Conservation (phyloP, 2,797 vertebrate genomes). For the Cercopithecus diana region DNA sequence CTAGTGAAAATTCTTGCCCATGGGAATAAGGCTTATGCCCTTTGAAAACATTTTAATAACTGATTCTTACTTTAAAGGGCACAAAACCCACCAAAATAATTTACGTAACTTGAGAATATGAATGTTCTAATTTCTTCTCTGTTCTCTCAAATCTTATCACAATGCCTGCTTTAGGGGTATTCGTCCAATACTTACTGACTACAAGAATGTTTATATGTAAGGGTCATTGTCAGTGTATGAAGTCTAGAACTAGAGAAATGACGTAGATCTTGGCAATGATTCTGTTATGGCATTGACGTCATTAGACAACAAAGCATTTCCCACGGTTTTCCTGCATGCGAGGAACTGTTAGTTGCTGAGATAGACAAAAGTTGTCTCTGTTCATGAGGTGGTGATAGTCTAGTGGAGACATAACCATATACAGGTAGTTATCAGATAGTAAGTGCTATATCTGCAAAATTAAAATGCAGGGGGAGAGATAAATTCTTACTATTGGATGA, state of each 20-base stretch:
- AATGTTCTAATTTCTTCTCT: neutral
- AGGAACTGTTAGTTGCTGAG: neutral
- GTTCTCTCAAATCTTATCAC: neutral
- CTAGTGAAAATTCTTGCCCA: constrained; percentile 31
- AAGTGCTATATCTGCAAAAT: neutral
- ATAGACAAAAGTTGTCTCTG: neutral
- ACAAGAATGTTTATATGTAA: neutral
- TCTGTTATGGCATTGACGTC: neutral
- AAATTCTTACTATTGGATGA: neutral
- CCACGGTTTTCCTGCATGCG: neutral
- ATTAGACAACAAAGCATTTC: neutral
- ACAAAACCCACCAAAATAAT: neutral
- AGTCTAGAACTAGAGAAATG: constrained; percentile 14
- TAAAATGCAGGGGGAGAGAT: neutral
- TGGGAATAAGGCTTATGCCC: neutral
- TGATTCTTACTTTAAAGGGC: constrained; percentile 16
- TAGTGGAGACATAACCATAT: neutral
- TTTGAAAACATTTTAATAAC: constrained; percentile 44
- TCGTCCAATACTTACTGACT: neutral
- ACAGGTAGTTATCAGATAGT: neutral
- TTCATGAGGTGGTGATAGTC: neutral
- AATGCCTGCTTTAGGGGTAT: neutral
- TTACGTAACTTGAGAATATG: neutral
- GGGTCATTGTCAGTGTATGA: neutral
- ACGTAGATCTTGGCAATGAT: neutral